A percentile compares a stretch with the other conserved stretches of the same genome.
These are phyloP conservation scores for Baronia brevicornis DNA, from an alignment of 2,888 invertebrate genomes.

Conservation along the genomic window DNA sequence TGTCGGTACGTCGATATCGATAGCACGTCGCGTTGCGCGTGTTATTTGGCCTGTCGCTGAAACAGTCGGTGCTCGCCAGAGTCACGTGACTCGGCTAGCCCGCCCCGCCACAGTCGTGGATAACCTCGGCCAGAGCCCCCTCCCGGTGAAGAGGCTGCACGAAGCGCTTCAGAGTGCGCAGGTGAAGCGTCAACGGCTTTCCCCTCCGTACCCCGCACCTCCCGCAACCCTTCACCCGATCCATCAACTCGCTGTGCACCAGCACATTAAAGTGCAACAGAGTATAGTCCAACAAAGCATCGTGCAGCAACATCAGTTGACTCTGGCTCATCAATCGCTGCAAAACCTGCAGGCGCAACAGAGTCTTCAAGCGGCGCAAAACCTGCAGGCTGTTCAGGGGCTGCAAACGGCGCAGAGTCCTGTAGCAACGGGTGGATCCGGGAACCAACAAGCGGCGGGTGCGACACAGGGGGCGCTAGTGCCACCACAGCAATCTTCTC, in stretches of 20 bases:
- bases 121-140: conserved; percentile 74
- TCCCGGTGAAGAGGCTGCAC: conserved; percentile 77
- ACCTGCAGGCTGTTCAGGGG: conserved; percentile 32
- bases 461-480: conserved; percentile 60
- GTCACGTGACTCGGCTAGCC: conserved; percentile 72
- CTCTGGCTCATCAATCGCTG: conserved; percentile 64
- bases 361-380: conserved; percentile 43
- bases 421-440: conserved; percentile 45
- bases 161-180: conserved; percentile 76
- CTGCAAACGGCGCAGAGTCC: conserved; percentile 43
- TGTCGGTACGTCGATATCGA: conserved; percentile 48
- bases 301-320: conserved; percentile 68
- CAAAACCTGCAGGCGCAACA: conserved; percentile 58
- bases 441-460: conserved; percentile 56
- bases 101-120: conserved; percentile 74
- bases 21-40: conserved; percentile 58
- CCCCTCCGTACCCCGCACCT: conserved; percentile 74
- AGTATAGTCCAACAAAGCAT: conserved; percentile 69
- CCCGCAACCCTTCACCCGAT: conserved; percentile 60
- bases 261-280: conserved; percentile 68
- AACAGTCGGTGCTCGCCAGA: conserved; percentile 71
- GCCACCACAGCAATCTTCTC: conserved; percentile 65
- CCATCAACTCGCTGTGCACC: conserved; percentile 66
- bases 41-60: conserved; percentile 59
- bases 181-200: conserved; percentile 78